phyloP scores from a whole-genome alignment of 2,113 vertebrate species.

The Syngnathus floridae region DNA sequence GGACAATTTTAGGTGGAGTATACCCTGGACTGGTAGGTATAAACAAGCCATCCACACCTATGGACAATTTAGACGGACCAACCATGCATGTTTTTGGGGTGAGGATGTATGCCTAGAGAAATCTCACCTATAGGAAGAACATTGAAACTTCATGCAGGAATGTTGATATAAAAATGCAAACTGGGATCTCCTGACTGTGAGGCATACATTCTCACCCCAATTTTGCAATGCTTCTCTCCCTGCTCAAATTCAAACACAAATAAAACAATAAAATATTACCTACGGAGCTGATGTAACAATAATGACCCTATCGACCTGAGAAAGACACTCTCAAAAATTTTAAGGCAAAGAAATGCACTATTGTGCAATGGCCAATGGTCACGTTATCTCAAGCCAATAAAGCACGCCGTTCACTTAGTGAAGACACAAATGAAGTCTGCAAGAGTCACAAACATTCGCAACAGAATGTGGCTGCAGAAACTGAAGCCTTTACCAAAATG shows the following conservation, averaged over 20 bases:
- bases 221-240: neutral
- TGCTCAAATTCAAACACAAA: neutral
- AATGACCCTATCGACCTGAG: neutral
- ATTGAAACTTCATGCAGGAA: no score
- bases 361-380: neutral
- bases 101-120: no score
- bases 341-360: neutral
- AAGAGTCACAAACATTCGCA: neutral
- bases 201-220: neutral
- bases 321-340: neutral
- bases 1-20: no score
- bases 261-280: no score
- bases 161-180: neutral
- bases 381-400: neutral
- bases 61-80: no score
- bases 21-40: no score
- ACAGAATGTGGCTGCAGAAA: neutral
- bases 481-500: neutral
- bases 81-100: no score
- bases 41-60: no score
- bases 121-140: no score
- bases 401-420: neutral
- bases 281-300: no score
- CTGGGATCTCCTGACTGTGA: no score
- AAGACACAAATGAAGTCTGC: neutral